phyloP scores from a whole-genome alignment of 2,797 vertebrate species.

The Diceros bicornis region DNA sequence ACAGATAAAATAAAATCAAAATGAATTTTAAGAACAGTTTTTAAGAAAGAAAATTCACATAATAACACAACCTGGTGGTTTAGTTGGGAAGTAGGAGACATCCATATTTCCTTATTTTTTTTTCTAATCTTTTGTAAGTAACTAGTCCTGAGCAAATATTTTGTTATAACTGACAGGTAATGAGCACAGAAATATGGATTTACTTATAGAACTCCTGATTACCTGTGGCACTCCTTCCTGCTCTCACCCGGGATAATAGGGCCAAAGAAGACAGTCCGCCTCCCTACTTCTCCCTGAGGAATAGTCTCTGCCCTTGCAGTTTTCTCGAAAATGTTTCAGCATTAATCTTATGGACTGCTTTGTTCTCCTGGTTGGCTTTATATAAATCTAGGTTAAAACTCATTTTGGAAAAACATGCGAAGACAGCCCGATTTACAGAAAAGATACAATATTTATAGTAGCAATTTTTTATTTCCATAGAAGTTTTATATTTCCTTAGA shows the following conservation, averaged over 20 bases:
- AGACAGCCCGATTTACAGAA: background rate
- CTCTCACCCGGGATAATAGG: background rate
- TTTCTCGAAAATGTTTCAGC: background rate
- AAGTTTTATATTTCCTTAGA: background rate
- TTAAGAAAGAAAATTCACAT: background rate
- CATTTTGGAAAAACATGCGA: background rate
- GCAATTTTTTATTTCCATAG: background rate
- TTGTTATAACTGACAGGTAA: background rate
- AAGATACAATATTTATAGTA: background rate
- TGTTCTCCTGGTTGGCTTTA: background rate
- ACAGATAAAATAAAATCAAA: background rate
- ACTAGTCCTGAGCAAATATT: background rate
- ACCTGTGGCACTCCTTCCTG: background rate
- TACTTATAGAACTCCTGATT: background rate
- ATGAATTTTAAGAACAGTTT: background rate
- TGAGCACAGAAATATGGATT: background rate
- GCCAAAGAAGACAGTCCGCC: background rate
- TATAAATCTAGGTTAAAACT: slow-evolving; percentile 7
- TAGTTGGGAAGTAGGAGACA: background rate
- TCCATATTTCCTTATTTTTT: background rate
- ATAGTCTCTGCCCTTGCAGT: background rate
- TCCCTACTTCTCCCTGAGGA: background rate
- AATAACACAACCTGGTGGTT: background rate
- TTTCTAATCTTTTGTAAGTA: background rate
- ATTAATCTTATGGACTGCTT: background rate